Evolutionary conservation across 2,113 vertebrate genomes (phyloP), one percentile per base, ranked within the genome.

Genomic region (Chionodraco myersi): DNA sequence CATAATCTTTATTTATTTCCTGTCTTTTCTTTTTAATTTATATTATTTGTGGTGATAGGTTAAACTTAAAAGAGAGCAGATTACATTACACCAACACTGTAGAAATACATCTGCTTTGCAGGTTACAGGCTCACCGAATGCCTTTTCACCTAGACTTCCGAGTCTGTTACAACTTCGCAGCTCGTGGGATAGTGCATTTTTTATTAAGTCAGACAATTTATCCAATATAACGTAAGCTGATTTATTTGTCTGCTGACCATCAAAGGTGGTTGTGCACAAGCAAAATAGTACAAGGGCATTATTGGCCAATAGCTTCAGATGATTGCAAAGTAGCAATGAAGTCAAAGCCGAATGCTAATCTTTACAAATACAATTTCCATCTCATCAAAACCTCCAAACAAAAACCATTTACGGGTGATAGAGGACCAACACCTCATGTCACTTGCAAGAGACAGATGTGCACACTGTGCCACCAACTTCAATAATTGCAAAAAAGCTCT

Each of bases 401-500:
- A 79, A 57, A 52, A 72, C 0, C 6, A 57, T 30, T 21, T 26
- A 72, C 36, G 6, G 10, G 23, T 4, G 12, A 49, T 51, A 0
- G 18, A 41, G 7, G 36, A 41, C 14, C n/a, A n/a, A 81, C 13
- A 66, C 11, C 14, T 68, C 4, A 54, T 1, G 4, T 66, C 63
- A 68, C 54, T 68, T 41, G 30, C n/a, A 59, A 62, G 34, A 66
- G 51, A 68, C 47, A 77, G 21, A 57, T 34, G 47, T 68, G 16
- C 45, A 56, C n/a, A 81, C 58, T 68, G 12, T 71, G n/a, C 34
- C 15, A 51, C 30, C 15, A 76, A 59, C 45, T 74, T 79, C 57
- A 45, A 3, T 53, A 65, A 76, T 58, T 62, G 18, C 41, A 72
- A 14, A 51, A 72, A 41, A 75, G 75, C 68, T 75, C 60, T 79